Conservation (phyloP, 2,888 invertebrate species). For the Caenorhabditis panamensis region DNA sequence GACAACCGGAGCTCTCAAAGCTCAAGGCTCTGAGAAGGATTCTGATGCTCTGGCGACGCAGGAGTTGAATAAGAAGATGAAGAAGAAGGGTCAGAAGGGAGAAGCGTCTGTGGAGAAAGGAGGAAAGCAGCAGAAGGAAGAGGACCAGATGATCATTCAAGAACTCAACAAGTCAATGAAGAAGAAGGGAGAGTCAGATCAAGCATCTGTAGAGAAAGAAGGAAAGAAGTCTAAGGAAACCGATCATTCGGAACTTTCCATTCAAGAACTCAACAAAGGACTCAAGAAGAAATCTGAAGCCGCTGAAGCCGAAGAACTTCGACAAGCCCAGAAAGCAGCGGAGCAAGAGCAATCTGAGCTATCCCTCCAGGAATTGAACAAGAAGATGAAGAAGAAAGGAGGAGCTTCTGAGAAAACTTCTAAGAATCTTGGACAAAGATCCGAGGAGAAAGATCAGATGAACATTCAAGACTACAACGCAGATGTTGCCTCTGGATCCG, state of each 20-base stretch:
- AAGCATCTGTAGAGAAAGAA: slow-evolving; percentile 8
- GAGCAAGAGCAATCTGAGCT: slow-evolving; percentile 15
- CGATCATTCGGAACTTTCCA: slow-evolving; percentile 2
- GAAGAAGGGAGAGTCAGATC: slow-evolving; percentile 19
- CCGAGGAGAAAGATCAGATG: slow-evolving; percentile 18
- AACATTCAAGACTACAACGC: slow-evolving; percentile 19
- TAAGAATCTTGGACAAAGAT: neutral
- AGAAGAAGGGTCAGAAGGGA: slow-evolving; percentile 34
- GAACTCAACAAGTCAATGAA: slow-evolving; percentile 42
- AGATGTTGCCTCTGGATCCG: neutral
- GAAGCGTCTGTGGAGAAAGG: neutral
- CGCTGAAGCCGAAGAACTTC: neutral
- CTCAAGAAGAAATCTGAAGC: slow-evolving; percentile 6
- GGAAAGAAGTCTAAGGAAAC: slow-evolving; percentile 1
- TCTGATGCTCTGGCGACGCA: slow-evolving; percentile 44
- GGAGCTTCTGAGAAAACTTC: neutral
- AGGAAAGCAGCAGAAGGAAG: slow-evolving; percentile 15
- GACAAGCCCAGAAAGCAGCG: neutral
- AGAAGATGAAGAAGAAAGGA: slow-evolving; percentile 26
- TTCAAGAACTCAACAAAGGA: slow-evolving; percentile 13
- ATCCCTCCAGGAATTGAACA: slow-evolving; percentile 30
- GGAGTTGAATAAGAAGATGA: slow-evolving; percentile 49
- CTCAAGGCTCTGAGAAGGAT: slow-evolving; percentile 23
- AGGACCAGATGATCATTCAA: slow-evolving; percentile 8
- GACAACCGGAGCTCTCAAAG: slow-evolving; percentile 26